phyloP scores from a whole-genome alignment of 2,888 invertebrate species.

The Xestia xanthographa region DNA sequence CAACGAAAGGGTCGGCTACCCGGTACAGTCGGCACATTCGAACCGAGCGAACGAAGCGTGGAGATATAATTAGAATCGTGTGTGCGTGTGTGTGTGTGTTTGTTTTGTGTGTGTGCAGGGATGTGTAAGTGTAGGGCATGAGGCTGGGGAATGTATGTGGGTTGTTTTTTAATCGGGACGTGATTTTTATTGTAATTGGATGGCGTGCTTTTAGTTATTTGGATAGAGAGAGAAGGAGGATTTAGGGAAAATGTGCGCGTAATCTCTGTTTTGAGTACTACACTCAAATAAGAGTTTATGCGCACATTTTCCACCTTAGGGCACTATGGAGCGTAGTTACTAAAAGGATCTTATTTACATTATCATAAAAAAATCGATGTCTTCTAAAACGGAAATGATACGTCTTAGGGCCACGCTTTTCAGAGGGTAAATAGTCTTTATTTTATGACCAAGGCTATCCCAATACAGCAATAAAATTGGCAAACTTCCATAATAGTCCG shows the following conservation, averaged over 20 bases:
- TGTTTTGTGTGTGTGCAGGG: conserved; percentile 33
- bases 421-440: neutral
- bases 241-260: too few species aligned
- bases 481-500: neutral
- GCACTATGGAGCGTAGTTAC: neutral
- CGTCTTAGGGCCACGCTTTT: neutral
- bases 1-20: conserved; percentile 64
- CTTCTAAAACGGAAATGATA: neutral
- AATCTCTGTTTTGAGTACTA: neutral
- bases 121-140: conserved; percentile 26
- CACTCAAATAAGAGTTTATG: too few species aligned
- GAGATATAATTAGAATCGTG: conserved; percentile 49
- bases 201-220: neutral
- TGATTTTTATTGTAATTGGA: conserved; percentile 17
- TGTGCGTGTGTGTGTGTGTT: conserved; percentile 26
- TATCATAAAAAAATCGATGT: neutral
- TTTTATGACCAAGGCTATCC: neutral
- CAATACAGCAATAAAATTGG: neutral
- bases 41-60: conserved; percentile 59
- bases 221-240: too few species aligned
- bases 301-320: too few species aligned
- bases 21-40: conserved; percentile 69
- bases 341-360: neutral
- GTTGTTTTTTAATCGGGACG: conserved; percentile 21
- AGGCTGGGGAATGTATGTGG: conserved; percentile 20